A percentile compares a stretch with the other conserved stretches of the same genome.
Conservation (phyloP, 1,140 invertebrate species). For the Drosophila teissieri region DNA sequence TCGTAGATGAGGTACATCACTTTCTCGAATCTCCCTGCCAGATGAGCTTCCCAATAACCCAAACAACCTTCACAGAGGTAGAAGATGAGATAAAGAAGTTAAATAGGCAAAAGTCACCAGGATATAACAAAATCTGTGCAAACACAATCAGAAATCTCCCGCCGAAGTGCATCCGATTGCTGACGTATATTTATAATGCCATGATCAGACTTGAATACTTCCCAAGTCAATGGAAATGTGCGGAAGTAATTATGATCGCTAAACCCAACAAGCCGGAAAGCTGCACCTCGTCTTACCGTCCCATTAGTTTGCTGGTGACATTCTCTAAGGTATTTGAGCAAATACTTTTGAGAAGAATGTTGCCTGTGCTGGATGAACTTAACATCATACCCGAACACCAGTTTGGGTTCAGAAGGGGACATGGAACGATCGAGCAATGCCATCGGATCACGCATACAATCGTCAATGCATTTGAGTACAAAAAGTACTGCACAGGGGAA, state of each 20-base stretch:
- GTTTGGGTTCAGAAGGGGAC: constrained; percentile 3
- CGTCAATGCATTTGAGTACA: too few species aligned
- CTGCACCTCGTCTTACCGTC: too few species aligned
- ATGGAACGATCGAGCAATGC: too few species aligned
- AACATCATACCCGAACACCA: constrained; percentile 7
- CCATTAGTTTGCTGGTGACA: background rate
- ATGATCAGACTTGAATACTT: background rate
- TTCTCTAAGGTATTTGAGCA: background rate
- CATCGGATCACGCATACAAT: too few species aligned
- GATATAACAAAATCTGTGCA: constrained; percentile 1
- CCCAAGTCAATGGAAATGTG: background rate
- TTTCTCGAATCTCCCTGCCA: too few species aligned
- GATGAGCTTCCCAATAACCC: too few species aligned
- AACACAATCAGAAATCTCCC: background rate
- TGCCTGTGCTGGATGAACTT: background rate
- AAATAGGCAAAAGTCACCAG: background rate
- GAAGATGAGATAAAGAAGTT: too few species aligned
- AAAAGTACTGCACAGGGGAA: too few species aligned
- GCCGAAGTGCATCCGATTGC: background rate
- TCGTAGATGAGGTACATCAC: too few species aligned
- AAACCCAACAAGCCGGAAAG: too few species aligned
- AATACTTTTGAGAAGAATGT: constrained; percentile 1
- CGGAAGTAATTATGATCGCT: background rate
- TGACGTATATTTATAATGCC: background rate
- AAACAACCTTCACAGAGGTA: too few species aligned